phyloP scores from a whole-genome alignment of 2,797 vertebrate genomes.

The Oryzias sinensis region DNA sequence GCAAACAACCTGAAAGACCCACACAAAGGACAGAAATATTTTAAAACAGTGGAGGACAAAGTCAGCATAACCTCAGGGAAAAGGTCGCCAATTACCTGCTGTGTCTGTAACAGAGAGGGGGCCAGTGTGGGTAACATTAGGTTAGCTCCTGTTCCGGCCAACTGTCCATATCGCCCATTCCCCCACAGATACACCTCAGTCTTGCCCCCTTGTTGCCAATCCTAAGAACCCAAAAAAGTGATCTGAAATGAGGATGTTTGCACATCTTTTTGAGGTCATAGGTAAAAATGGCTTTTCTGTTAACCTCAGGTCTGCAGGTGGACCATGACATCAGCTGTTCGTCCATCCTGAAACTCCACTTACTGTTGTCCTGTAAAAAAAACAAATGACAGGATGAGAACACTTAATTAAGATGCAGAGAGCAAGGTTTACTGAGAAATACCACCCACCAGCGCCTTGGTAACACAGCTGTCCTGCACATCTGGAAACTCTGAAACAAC shows the following conservation, averaged over 20 bases:
- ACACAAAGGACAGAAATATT: conserved; percentile 11
- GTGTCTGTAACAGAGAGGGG: conserved; percentile 77
- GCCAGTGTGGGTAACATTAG: conserved; percentile 75
- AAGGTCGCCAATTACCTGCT: conserved; percentile 66
- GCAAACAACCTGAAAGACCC: conserved; percentile 75
- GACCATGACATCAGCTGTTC: conserved; percentile 86
- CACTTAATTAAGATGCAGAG: not conserved
- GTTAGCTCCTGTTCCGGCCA: conserved; percentile 78
- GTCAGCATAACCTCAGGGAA: not conserved
- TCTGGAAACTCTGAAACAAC: conserved; percentile 67
- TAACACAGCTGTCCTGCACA: conserved; percentile 42
- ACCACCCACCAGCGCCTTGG: conserved; percentile 72
- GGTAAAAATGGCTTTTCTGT: not conserved
- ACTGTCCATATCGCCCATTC: conserved; percentile 81
- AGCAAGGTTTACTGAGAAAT: not conserved
- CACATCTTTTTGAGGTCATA: not conserved
- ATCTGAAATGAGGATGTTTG: not conserved
- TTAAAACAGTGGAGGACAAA: conserved; percentile 5
- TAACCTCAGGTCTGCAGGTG: conserved; percentile 80
- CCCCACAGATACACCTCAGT: conserved; percentile 84
- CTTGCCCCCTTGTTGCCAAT: conserved; percentile 84
- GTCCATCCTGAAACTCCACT: conserved; percentile 85
- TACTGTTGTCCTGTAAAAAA: conserved; percentile 78
- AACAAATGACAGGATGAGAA: conserved; percentile 4
- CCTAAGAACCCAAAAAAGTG: conserved; percentile 56